These are phyloP conservation scores for Sorex araneus DNA, from an alignment of 2,113 vertebrate genomes.

Conservation along the genomic window DNA sequence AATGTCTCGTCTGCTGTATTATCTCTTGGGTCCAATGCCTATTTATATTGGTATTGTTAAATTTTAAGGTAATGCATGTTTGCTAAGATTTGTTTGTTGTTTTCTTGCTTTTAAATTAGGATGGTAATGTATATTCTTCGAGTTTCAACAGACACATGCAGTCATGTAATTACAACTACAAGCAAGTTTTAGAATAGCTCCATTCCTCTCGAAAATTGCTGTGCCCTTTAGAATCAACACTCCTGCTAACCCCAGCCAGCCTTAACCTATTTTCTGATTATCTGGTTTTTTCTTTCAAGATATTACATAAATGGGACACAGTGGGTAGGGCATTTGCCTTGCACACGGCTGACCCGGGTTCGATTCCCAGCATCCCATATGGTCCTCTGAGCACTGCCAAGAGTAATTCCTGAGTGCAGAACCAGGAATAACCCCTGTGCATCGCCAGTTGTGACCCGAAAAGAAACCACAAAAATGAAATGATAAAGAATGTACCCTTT, in stretches of 20 bases:
- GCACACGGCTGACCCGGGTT: neutral
- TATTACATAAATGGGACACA: too few species aligned
- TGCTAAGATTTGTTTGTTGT: neutral
- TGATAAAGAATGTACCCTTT: too few species aligned
- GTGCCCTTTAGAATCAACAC: neutral
- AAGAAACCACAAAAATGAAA: too few species aligned
- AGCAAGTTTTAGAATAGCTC: conserved; percentile 18
- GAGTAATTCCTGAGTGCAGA: too few species aligned
- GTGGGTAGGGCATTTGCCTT: too few species aligned
- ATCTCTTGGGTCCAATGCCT: neutral
- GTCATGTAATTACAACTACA: neutral
- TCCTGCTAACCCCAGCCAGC: too few species aligned
- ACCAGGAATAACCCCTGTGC: too few species aligned
- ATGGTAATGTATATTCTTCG: neutral
- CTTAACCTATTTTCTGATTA: neutral
- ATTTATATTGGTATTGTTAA: neutral
- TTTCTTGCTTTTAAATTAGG: neutral
- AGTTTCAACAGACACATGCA: neutral
- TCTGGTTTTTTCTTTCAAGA: neutral
- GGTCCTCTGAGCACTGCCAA: too few species aligned
- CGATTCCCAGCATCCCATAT: too few species aligned
- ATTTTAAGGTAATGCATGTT: conserved; percentile 27
- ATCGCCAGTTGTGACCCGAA: too few species aligned
- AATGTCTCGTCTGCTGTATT: too few species aligned
- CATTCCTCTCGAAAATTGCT: neutral